Evolutionary conservation across 2,113 vertebrate species (phyloP), one percentile per base, ranked within the genome.

Genomic region (Steatornis caripensis): DNA sequence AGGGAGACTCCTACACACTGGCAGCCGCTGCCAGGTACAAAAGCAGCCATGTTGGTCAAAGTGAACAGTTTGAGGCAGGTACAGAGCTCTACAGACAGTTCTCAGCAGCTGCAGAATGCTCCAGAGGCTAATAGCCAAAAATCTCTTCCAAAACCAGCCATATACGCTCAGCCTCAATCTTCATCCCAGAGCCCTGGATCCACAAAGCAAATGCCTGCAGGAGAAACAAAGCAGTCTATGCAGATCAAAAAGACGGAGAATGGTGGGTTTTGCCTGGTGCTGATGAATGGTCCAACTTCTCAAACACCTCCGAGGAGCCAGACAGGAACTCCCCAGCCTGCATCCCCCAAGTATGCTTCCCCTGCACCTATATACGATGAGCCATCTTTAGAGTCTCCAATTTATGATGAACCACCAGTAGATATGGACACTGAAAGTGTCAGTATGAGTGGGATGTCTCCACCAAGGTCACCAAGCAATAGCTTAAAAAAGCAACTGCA

Each of bases 41-140:
- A 99, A 97, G 98, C 99, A 69, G 97, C 99, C 76, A 99, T 99
- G 99, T 93, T 99, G 96, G 99, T 99, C 89, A 99, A 99, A 96
- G 98, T 99, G 76, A 99, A 98, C 96, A 99, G 98, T 92, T 91
- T 98, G 85, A 98, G 98, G 88, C 98, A 91, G 91, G 96, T 98
- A 14, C 95, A 98, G 53, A 87, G 84, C 61, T 94, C 96, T 72
- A 96, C 98, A 45, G 74, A 81, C 82, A 96, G 71, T 57, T 96
- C 96, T 2, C 84, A 97, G 48, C 89, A 94, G 60, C 72, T 97
- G 71, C 98, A 97, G 60, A 93, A 82, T 32, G 80, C 95, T 95
- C 84, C 94, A 57, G 96, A 98, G 86, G 54, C 88, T 66, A 91
- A 3, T 80, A 96, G 97, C 90, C 96, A 98, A 49, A 93, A 98